Evolutionary conservation across 2,888 invertebrate species (phyloP), one percentile per base, ranked within the genome.

Genomic region (Drosophila anomelani): DNA sequence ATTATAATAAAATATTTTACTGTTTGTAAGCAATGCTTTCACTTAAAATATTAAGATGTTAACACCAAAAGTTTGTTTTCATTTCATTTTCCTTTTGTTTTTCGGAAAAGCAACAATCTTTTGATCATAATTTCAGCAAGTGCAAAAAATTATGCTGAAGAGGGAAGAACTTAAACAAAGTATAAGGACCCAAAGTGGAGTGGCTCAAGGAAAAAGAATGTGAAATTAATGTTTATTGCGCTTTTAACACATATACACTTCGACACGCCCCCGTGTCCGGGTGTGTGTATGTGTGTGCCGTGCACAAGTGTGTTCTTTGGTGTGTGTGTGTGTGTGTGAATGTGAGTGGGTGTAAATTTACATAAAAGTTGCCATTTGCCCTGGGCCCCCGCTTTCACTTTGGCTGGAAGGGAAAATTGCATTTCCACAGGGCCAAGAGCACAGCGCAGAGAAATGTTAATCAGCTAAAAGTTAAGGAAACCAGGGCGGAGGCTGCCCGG

Each of bases 221-320:
- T 66, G 77, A 86, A 86, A 88, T 90, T 90, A 85, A 83, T 90
- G 90, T 88, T 88, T 86, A 88, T 87, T 81, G 80, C 77, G 71
- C 79, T 85, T 78, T 85, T 87, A 90, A 77, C 90, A 86, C 80
- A 88, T 79, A 79, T 57, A 82, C 85, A 79, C 81, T 63, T 75
- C 72, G 66, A 49, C 77, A 64, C 62, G 46, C 53, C 44, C 51
- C 53, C 46, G 23, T n/a, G 53, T 51, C 26, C 58, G 54, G 38
- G 36, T n/a, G 23, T 47, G n/a, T 29, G 29, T 29, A 29, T 29
- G 29, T 29, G 32, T 34, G 4, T 20, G 26, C 26, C 26, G 36
- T 59, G 58, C 38, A 29, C 60, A 32, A 53, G 38, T 54, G 60
- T 53, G 55, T 61, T 64, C 49, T 7, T 32, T n/a, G 47, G 46